Percentiles rank a stretch among this genome's conserved stretches.
These are phyloP conservation scores for Lepilemur septentrionalis DNA, from an alignment of 2,797 vertebrate species.

Conservation along the genomic window DNA sequence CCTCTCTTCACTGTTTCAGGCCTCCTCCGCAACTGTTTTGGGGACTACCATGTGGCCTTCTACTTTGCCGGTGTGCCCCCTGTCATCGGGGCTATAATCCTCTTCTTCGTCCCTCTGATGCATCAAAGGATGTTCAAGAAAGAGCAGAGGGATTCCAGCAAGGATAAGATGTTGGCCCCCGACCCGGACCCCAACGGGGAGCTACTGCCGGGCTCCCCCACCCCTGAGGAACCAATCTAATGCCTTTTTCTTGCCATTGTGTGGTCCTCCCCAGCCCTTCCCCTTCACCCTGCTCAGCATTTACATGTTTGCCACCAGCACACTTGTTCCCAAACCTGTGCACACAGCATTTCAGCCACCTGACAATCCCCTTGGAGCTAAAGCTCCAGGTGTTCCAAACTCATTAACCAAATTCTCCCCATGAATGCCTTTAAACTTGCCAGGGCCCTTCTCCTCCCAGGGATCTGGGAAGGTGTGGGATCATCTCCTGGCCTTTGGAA, in stretches of 20 bases:
- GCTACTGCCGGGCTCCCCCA: conserved; percentile 93
- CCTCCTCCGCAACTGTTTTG: conserved; percentile 91
- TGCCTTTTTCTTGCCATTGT: neutral
- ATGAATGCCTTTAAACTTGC: conserved; percentile 71
- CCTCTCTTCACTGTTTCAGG: conserved; percentile 85
- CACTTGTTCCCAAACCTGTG: conserved; percentile 73
- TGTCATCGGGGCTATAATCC: conserved; percentile 93
- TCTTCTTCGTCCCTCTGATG: conserved; percentile 94
- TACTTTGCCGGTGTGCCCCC: conserved; percentile 96
- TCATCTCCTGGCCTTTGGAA: conserved; percentile 44
- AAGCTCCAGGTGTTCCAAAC: conserved; percentile 67
- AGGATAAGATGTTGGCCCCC: conserved; percentile 91
- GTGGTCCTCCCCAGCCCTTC: conserved; percentile 28
- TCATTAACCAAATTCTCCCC: conserved; percentile 66
- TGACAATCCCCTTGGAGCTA: conserved; percentile 59
- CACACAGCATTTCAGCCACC: conserved; percentile 73
- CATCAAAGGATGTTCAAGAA: conserved; percentile 88
- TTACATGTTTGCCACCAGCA: conserved; percentile 79
- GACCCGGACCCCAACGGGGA: conserved; percentile 92
- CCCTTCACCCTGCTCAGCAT: conserved; percentile 54
- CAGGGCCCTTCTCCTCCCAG: conserved; percentile 10
- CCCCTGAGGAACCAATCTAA: conserved; percentile 93
- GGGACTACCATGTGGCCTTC: conserved; percentile 93
- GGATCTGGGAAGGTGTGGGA: conserved; percentile 18
- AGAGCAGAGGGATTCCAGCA: conserved; percentile 87